A percentile compares a stretch with the other conserved stretches of the same genome.
Conservation (phyloP, 2,113 vertebrate species). For the Corydoras maculifer region DNA sequence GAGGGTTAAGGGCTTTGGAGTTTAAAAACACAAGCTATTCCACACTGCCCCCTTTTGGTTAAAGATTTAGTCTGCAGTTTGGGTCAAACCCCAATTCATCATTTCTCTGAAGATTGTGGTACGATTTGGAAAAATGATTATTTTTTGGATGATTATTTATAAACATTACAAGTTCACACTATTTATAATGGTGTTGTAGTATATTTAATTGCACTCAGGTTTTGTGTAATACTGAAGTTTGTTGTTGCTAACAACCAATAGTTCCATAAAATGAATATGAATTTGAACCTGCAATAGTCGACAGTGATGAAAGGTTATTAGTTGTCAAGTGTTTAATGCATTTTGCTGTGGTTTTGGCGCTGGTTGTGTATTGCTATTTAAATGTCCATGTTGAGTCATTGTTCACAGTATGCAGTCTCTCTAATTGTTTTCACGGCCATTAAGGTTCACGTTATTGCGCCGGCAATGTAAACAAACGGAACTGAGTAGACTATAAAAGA, state of each 20-base stretch:
- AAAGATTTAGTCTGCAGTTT: too few relatives aligned
- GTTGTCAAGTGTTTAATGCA: conserved; percentile 5
- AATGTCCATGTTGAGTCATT: conserved; percentile 7
- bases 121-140: too few relatives aligned
- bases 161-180: too few relatives aligned
- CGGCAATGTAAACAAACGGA: conserved; percentile 36
- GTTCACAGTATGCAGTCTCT: neutral
- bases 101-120: too few relatives aligned
- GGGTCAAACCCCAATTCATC: too few relatives aligned
- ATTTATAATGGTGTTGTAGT: too few relatives aligned
- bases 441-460: conserved; percentile 29
- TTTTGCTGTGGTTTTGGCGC: neutral
- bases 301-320: conserved; percentile 8
- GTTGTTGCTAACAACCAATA: neutral
- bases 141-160: too few relatives aligned
- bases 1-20: too few relatives aligned
- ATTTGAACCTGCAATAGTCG: neutral
- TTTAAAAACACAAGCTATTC: too few relatives aligned
- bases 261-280: neutral
- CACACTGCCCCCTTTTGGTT: too few relatives aligned
- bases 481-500: conserved; percentile 33
- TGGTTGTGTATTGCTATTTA: neutral
- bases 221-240: too few relatives aligned
- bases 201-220: too few relatives aligned
- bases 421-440: conserved; percentile 16